Evolutionary conservation across 1,140 invertebrate species (phyloP).

Genomic region (Drosophila mojavensis): DNA sequence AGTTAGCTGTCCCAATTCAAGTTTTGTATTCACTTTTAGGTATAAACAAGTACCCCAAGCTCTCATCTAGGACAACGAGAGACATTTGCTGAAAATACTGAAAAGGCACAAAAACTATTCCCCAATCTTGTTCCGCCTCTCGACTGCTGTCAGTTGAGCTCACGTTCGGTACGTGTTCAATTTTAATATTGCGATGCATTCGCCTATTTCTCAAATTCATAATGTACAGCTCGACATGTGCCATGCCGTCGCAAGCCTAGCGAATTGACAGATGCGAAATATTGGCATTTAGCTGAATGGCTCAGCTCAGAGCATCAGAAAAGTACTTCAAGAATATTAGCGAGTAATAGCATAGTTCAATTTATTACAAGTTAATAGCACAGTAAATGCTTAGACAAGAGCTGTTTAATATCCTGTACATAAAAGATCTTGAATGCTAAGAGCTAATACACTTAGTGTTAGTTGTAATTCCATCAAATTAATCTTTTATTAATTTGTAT

Average conservation of each 20-base stretch:
- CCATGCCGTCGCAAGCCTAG: constrained; percentile 25
- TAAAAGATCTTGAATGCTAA: too few relatives aligned
- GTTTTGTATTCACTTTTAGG: neutral
- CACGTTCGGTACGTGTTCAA: constrained; percentile 69
- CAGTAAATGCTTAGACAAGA: neutral
- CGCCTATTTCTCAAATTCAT: constrained; percentile 45
- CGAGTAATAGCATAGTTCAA: too few relatives aligned
- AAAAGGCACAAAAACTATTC: constrained; percentile 45
- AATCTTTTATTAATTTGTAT: too few relatives aligned
- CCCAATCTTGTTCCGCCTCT: constrained; percentile 14
- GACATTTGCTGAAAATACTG: constrained; percentile 20
- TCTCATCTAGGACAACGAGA: neutral
- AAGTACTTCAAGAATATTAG: too few relatives aligned
- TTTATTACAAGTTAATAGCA: constrained; percentile 12
- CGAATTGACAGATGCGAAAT: constrained; percentile 46
- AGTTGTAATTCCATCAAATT: too few relatives aligned
- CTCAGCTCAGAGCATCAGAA: neutral
- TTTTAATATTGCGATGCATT: constrained; percentile 57
- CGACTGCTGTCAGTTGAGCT: constrained; percentile 32
- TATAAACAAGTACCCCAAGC: neutral
- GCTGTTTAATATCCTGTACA: too few relatives aligned
- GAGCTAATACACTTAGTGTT: too few relatives aligned
- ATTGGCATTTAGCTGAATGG: constrained; percentile 25
- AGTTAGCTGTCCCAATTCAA: neutral
- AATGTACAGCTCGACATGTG: constrained; percentile 37